Conservation (phyloP, 2,888 invertebrate genomes). For the Neoascia interrupta region DNA sequence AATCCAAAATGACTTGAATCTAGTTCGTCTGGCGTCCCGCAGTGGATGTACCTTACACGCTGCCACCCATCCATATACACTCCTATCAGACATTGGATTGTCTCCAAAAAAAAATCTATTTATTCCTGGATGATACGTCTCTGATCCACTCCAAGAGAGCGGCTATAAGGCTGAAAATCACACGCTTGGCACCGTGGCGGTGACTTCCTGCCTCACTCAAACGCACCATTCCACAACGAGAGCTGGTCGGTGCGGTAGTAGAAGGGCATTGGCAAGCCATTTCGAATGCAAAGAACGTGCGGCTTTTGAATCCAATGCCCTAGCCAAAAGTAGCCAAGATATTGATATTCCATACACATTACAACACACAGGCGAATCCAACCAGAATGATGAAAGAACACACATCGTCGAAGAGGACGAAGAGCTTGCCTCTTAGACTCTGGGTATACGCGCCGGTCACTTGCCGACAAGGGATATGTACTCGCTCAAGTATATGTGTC, state of each 20-base stretch:
- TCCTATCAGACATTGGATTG: constrained; percentile 49
- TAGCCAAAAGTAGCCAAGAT: constrained; percentile 50
- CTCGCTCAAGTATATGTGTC: constrained; percentile 14
- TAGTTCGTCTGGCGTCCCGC: neutral
- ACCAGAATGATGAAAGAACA: constrained; percentile 55
- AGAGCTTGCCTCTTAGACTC: constrained; percentile 6
- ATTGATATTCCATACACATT: constrained; percentile 69
- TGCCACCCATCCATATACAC: neutral
- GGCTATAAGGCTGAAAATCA: neutral
- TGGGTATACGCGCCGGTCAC: neutral
- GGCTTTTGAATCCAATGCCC: constrained; percentile 30
- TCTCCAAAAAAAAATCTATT: constrained; percentile 58
- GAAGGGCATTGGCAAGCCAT: constrained; percentile 22
- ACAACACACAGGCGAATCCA: constrained; percentile 48
- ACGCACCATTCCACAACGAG: constrained; percentile 17
- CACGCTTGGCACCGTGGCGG: neutral
- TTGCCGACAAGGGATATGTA: constrained; percentile 53
- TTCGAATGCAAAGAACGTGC: constrained; percentile 56
- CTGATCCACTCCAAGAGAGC: neutral
- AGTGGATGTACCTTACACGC: neutral
- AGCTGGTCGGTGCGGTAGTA: neutral
- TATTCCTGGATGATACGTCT: constrained; percentile 48
- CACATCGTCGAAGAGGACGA: constrained; percentile 44
- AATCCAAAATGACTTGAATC: constrained; percentile 9
- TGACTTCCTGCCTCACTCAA: constrained; percentile 31